Base-by-base conservation (phyloP, 2,888 invertebrate species). In the Cistogaster globosa region DNA sequence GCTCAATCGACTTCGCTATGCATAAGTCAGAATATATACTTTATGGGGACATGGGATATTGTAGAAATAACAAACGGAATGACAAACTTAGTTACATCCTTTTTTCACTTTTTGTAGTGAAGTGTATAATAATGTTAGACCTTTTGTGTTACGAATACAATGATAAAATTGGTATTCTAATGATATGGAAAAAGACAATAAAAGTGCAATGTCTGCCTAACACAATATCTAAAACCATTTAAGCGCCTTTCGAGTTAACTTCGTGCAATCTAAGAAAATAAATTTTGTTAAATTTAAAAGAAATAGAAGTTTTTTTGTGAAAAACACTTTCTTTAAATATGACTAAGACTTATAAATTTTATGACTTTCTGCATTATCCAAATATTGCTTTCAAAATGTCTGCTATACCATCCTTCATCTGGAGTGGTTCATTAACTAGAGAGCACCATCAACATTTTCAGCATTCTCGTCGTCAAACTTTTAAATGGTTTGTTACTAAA, bases 291-390 rank as follows among this genome's bases (percentile, higher is more conserved):
- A 51, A 18, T 51, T 38, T 22, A 51, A 22, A 74, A 36, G 18
- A 55, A 20, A 45, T 16, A 42, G 48, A 1, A 6, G n/a, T 32
- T 32, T 32, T 32, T 32, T 5, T 57, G 57, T 36, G 26, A 42
- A 55, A 9, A 18, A 38, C 6, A 51, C 3, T 14, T 42, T 2
- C 32, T 38, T 53, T 42, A 12, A 20, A 7, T 9, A 86, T 83
- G 84, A 45, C 42, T 58, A 48, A 60, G 9, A 77, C 42, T 14
- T 86, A 86, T 62, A n/a, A 42, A 16, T 58, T 91, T 3, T 20
- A 87, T 42, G 86, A 88, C 4, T 92, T 91, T 67, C 87, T 92
- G 88, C 68, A 88, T 48, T 92, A 89, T 84, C 88, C 90, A 7
- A 87, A 90, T 53, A 14, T 90, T 12, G 89, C 86, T 14, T 89